Percentiles rank a stretch among this genome's conserved stretches.
These are phyloP conservation scores for Pocillopora meandrina DNA, from an alignment of 92 coral and sea anemone species.

Conservation along the genomic window DNA sequence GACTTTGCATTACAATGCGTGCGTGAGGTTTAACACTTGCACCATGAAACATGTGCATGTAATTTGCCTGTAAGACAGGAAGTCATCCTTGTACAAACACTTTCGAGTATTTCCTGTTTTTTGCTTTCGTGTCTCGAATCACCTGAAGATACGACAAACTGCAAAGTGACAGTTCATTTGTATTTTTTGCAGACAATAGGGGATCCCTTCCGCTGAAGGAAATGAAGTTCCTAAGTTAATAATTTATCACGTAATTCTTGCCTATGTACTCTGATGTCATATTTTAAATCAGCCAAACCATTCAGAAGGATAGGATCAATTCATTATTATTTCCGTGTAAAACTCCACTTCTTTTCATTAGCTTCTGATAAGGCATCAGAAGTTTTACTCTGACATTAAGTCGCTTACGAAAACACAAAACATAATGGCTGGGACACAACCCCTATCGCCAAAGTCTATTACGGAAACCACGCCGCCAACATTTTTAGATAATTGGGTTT, in stretches of 20 bases:
- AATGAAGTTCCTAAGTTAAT: background rate
- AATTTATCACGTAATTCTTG: background rate
- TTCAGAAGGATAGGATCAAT: background rate
- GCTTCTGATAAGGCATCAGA: background rate
- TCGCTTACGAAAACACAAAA: background rate
- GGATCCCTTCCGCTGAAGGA: background rate
- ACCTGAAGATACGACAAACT: background rate
- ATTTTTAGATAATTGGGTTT: background rate
- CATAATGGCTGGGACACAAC: background rate
- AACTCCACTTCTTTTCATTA: background rate
- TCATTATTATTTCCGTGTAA: background rate
- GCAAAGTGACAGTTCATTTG: background rate
- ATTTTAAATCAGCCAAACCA: background rate
- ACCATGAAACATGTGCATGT: background rate
- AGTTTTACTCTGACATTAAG: background rate
- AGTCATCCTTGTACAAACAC: background rate
- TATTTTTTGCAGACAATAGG: background rate
- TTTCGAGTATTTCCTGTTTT: constrained; percentile 19
- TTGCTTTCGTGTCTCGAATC: constrained; percentile 5
- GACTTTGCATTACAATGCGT: too few species aligned
- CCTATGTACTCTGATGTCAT: background rate
- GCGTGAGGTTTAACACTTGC: background rate
- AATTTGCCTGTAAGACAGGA: constrained; percentile 17
- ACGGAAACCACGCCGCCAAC: background rate
- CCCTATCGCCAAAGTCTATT: background rate